Percentiles rank a stretch among this genome's conserved stretches.
Conservation (phyloP, 92 coral and sea anemone genomes). For the Phymanthus crucifer region DNA sequence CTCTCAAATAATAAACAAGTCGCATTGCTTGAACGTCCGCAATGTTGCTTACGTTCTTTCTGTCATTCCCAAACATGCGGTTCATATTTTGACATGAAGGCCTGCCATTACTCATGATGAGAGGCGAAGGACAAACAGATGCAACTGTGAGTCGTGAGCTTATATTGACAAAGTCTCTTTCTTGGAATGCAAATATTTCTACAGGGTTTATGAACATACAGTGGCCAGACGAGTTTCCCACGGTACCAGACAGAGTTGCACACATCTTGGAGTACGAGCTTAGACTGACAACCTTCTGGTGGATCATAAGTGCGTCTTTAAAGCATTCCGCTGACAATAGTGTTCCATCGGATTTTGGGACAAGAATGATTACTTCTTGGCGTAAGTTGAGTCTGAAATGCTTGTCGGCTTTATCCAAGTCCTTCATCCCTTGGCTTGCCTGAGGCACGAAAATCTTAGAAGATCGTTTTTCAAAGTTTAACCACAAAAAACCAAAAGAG, state of each 20-base stretch:
- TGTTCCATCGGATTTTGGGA: conserved; percentile 28
- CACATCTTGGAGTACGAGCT: conserved; percentile 54
- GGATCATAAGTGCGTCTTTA: conserved; percentile 46
- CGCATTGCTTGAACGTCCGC: conserved; percentile 40
- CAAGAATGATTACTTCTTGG: conserved; percentile 47
- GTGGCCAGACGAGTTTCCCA: neutral
- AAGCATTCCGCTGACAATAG: conserved; percentile 48
- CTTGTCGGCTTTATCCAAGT: conserved; percentile 61
- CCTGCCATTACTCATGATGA: conserved; percentile 33
- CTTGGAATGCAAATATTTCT: conserved; percentile 45
- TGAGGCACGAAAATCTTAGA: conserved; percentile 80
- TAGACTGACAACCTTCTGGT: conserved; percentile 44
- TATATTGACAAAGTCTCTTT: conserved; percentile 29
- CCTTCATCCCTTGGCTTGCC: conserved; percentile 64
- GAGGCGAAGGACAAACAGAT: neutral
- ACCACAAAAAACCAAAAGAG: conserved; percentile 66
- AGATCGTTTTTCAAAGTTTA: conserved; percentile 63
- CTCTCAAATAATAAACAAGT: conserved; percentile 44
- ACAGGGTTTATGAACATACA: conserved; percentile 40
- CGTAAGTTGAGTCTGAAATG: conserved; percentile 58
- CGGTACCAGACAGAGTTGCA: neutral
- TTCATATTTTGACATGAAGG: conserved; percentile 1
- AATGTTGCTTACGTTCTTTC: conserved; percentile 4
- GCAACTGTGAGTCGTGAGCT: neutral
- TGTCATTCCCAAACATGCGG: conserved; percentile 39